Percentiles rank a stretch among this genome's conserved stretches.
Evolutionary conservation across 2,113 vertebrate species (phyloP).

Genomic region (Aspidoscelis tigris): DNA sequence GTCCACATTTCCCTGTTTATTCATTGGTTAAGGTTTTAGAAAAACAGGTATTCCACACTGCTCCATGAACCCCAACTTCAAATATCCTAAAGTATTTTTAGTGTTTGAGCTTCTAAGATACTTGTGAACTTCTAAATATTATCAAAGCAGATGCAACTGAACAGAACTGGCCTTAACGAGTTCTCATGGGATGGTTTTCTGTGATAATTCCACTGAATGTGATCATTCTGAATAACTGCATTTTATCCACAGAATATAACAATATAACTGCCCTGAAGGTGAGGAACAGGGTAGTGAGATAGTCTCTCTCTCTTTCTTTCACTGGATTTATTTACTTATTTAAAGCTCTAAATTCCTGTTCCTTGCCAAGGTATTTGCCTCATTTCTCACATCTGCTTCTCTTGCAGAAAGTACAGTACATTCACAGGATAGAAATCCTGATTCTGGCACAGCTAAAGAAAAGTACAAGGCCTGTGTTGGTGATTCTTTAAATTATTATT

Average conservation of each 20-base stretch:
- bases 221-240: neutral
- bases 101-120: neutral
- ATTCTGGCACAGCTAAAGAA: constrained; percentile 63
- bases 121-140: neutral
- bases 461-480: constrained; percentile 26
- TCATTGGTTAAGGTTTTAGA: neutral
- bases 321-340: neutral
- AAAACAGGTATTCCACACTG: neutral
- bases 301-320: neutral
- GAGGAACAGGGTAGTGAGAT: too few species aligned
- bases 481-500: neutral
- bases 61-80: too few species aligned
- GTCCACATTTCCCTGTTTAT: neutral
- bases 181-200: neutral
- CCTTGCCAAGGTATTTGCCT: neutral
- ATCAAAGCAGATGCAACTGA: neutral
- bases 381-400: neutral
- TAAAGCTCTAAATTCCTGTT: neutral
- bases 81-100: neutral
- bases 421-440: constrained; percentile 25
- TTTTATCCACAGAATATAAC: too few species aligned
- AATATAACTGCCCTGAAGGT: constrained; percentile 28
- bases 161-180: neutral
- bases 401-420: neutral
- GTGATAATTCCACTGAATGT: constrained; percentile 23